Evolutionary conservation across 2,888 invertebrate genomes (phyloP).

Genomic region (Tinea semifulvella): DNA sequence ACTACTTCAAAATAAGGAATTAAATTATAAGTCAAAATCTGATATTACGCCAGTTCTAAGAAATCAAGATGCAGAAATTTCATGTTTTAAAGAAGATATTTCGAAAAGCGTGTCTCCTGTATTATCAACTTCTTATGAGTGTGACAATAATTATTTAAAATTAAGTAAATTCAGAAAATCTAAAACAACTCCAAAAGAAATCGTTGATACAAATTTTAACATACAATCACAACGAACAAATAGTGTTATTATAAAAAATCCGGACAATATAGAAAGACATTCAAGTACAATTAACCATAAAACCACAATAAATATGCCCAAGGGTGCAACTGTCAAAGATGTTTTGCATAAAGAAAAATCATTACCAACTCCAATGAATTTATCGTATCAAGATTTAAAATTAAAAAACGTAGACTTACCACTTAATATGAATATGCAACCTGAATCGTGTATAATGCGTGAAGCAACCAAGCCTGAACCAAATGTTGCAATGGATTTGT

Average conservation of each 20-base stretch:
- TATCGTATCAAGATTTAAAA: slow-evolving; percentile 16
- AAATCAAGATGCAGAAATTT: background rate
- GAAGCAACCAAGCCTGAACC: no score
- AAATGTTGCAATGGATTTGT: no score
- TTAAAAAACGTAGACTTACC: no score
- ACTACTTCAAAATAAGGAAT: background rate
- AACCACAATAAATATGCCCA: background rate
- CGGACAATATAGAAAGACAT: slow-evolving; percentile 37
- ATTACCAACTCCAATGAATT: slow-evolving; percentile 16
- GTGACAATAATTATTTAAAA: slow-evolving; percentile 40
- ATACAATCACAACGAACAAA: slow-evolving; percentile 38
- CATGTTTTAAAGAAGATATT: background rate
- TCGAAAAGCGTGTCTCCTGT: background rate
- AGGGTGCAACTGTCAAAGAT: background rate
- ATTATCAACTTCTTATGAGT: slow-evolving; percentile 5
- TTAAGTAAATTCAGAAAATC: slow-evolving; percentile 50
- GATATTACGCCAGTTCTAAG: slow-evolving; percentile 22
- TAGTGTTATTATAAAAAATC: slow-evolving; percentile 60
- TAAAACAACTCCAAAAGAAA: slow-evolving; percentile 27
- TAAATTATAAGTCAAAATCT: slow-evolving; percentile 16
- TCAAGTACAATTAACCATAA: background rate
- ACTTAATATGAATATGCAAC: no score
- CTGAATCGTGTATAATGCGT: no score
- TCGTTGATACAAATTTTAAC: slow-evolving; percentile 14
- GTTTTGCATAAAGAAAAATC: background rate